phyloP scores from a whole-genome alignment of 35 echinoderm and acorn worm genomes.

The Acanthaster planci region DNA sequence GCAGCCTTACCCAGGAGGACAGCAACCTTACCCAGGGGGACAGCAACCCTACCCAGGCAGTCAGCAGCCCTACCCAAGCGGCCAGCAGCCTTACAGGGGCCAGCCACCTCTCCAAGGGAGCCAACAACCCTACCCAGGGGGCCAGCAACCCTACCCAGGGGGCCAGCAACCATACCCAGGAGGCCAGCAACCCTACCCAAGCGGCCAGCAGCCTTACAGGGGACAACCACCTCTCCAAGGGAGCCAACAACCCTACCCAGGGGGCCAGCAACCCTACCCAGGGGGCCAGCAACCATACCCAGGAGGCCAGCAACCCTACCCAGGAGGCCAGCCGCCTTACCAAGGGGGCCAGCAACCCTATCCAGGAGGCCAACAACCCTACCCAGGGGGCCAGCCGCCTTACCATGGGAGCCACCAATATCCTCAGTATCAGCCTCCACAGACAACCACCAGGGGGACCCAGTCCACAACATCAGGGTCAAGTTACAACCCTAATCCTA shows the following conservation, averaged over 20 bases:
- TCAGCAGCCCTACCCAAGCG: not conserved
- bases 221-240: not conserved
- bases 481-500: constrained; percentile 8
- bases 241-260: not conserved
- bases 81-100: not conserved
- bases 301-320: not conserved
- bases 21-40: not conserved
- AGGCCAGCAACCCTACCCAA: not conserved
- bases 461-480: not conserved
- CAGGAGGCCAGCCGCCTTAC: not conserved
- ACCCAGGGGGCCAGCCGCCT: not conserved
- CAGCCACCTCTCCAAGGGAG: not conserved
- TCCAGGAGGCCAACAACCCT: not conserved
- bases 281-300: not conserved
- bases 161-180: not conserved
- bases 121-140: not conserved
- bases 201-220: not conserved
- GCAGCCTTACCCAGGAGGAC: not conserved
- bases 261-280: constrained; percentile 13
- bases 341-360: not conserved
- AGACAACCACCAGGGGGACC: too few relatives aligned
- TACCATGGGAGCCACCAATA: constrained; percentile 9
- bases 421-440: not conserved
- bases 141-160: not conserved
- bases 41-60: not conserved